Evolutionary conservation across 2,888 invertebrate species (phyloP), one percentile per base, ranked within the genome.

Genomic region (Caenorhabditis parvicauda): DNA sequence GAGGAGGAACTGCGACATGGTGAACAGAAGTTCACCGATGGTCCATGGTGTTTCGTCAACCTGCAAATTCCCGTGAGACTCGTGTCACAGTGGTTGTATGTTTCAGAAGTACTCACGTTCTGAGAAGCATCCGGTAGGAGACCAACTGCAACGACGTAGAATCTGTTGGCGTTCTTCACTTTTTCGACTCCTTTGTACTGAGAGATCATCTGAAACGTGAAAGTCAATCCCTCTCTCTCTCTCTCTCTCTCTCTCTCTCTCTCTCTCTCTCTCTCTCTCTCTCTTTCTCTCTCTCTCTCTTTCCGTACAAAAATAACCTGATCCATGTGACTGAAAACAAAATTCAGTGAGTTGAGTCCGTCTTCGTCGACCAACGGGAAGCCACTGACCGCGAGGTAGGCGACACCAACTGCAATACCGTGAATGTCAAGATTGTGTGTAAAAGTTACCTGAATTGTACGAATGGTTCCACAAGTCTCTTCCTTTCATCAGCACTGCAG

Each of bases 101-200:
- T 9, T 9, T 46, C 12, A n/a, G 28, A 46, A 28, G 22, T 28
- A 45, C 64, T 53, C 28, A 78, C 77, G 60, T 79, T 76, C 27
- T 73, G 67, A 35, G 66, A 62, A 21, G 67, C 55, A 57, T 79
- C 79, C 19, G 79, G 79, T 39, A 78, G 60, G 21, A 78, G 59
- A 12, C 79, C 79, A 24, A 76, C 79, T n/a, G 77, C 79, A 17
- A 70, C 72, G 25, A 70, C 72, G 56, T 80, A 79, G 53, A 67
- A 66, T n/a, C 73, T 67, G 50, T 78, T 74, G 21, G 72, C 64
- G 44, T 65, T 75, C 45, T 74, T 65, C 49, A 79, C 71, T 53
- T 79, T 79, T 50, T 78, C 78, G 21, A 78, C 59, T 14, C 77
- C 77, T 46, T 64, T 59, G 54, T 58, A 66, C 17, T 60, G 59